Evolutionary conservation across 2,113 vertebrate genomes (phyloP).

Genomic region (Ascaphus truei): DNA sequence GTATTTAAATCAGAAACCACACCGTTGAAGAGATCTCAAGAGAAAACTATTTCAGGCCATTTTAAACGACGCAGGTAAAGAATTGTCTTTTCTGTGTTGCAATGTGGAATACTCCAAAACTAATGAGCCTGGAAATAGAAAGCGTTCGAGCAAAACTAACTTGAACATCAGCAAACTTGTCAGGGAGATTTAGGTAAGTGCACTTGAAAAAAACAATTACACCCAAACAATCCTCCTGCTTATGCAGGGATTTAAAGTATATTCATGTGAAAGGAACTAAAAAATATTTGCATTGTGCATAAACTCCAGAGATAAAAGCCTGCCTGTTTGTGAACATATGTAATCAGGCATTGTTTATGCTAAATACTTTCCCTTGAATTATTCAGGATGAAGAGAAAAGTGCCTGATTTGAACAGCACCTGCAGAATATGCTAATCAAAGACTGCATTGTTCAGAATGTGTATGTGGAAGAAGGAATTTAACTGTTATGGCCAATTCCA

Average conservation of each 20-base stretch:
- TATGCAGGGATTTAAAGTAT: neutral
- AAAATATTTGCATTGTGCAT: neutral
- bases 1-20: neutral
- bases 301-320: neutral
- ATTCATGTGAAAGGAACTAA: neutral
- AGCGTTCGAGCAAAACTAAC: constrained; percentile 19
- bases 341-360: neutral
- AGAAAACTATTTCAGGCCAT: constrained; percentile 1
- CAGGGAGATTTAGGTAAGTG: neutral
- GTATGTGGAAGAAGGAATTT: too few species aligned
- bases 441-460: too few species aligned
- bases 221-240: neutral
- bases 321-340: neutral
- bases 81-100: constrained; percentile 1
- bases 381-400: neutral
- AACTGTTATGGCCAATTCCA: too few species aligned
- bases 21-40: neutral
- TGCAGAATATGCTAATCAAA: neutral
- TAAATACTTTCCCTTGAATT: neutral
- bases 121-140: constrained; percentile 37
- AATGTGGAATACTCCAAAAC: neutral
- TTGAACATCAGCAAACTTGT: constrained; percentile 24
- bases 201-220: neutral
- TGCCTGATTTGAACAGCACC: neutral
- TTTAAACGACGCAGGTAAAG: neutral